Base-by-base conservation (phyloP, 2,113 vertebrate species). In the Bufo gargarizans region DNA sequence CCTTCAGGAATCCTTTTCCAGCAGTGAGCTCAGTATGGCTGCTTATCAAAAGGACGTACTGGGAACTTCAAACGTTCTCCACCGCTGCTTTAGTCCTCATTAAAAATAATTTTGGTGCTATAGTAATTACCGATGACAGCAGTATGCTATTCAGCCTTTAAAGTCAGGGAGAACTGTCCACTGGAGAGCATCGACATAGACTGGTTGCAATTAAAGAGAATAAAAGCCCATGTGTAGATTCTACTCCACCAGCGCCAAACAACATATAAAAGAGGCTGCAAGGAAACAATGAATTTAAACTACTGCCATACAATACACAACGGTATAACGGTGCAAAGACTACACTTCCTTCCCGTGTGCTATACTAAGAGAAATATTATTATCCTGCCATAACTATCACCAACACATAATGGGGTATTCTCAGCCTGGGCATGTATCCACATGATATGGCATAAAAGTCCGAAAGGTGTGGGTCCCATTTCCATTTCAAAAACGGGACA, bases 21-120 rank as follows among this genome's bases (percentile, higher is more conserved):
- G 90, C 89, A 92, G 90, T 92, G 91, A 94, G 91, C 94, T 91
- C 91, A 94, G 93, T 91, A 89, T 92, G 90, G 85, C 88, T 92
- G 89, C 93, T 92, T 91, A 92, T 92, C 91, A 90, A 87, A 45
- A 90, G 81, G 79, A 89, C 84, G 74, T 86, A 83, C 88, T 58
- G 88, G 55, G 43, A 91, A 93, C 92, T 93, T 93, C 92, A 94
- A 93, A 94, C 91, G 89, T 50, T 69, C 83, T 88, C n/a, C 55
- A 91, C 90, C 90, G 91, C 90, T 92, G 90, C 93, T 91, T 92
- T 0, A 90, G 61, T 90, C 92, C 92, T 93, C 89, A 93, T 94
- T 94, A 94, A 93, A 93, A 91, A 85, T 0, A 84, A 91, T 91
- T 93, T 91, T 89, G 47, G 89, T 90, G 86, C 87, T 77, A 91